Evolutionary conservation across 2,888 invertebrate species (phyloP), one percentile per base, ranked within the genome.

Genomic region (Esperia sulphurella): DNA sequence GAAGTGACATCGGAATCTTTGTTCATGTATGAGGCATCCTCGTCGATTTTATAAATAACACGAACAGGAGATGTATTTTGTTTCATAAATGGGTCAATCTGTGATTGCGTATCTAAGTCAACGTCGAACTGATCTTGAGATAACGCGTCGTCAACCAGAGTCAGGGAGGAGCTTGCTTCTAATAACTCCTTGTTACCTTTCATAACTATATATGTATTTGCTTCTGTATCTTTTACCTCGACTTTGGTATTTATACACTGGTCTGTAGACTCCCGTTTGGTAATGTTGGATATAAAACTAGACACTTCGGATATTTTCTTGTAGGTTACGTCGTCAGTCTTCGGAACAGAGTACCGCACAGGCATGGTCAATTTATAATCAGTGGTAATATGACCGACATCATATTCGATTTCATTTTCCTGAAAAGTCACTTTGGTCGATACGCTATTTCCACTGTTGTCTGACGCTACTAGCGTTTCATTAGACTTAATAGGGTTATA

Each of bases 121-220:
- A 14, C 35, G 14, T 9, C 35, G 10, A 8, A 28, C 14, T 39
- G 10, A 9, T 45, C 45, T 0, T 28, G n/a, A 10, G 1, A 8
- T 10, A 38, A 4, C 4, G 12, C 45, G 14, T 39, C 45, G 8
- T 87, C 83, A 0, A 85, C 82, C 12, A 87, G 46, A 0, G 83
- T 87, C 0, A 87, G 55, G 0, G 84, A 82, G 0, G 88, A 86
- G 43, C 69, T 75, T 0, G 62, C 56, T 43, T 77, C 71, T 0
- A 86, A 50, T 6, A 88, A 51, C 10, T 81, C 79, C 30, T 65
- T 74, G 39, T 82, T 83, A 0, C 50, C 63, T 55, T 80, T 83
- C 87, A 88, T 87, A 3, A 62, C 68, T 41, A 88, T 84, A 0
- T 72, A 12, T 0, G 87, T 86, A 47, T 87, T 87, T 0, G 72